These are phyloP conservation scores for Acrocephalus kingi DNA, from an alignment of 2,113 vertebrate species.

Conservation along the genomic window DNA sequence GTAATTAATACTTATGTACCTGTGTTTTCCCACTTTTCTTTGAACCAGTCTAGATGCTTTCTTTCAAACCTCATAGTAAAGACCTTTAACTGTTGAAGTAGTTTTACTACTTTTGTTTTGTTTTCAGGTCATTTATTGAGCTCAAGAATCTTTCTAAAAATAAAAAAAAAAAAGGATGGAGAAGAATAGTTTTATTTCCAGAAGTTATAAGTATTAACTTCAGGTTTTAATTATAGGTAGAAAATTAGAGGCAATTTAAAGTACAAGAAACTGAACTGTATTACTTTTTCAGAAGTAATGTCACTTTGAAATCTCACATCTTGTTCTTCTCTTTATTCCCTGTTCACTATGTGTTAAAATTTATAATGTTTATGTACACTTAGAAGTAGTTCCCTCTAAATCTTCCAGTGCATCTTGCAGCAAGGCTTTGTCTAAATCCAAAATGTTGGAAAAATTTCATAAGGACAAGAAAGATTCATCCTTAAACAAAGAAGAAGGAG, in stretches of 20 bases:
- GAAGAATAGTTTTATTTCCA: neutral
- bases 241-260: neutral
- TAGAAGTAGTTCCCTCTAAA: slow-evolving; percentile 52
- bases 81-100: neutral
- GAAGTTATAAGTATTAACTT: neutral
- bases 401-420: slow-evolving; percentile 67
- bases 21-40: neutral
- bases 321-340: slow-evolving; percentile 23
- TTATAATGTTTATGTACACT: neutral
- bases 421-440: slow-evolving; percentile 68
- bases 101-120: neutral
- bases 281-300: neutral
- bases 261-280: neutral
- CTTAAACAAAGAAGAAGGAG: slow-evolving; percentile 37
- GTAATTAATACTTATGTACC: neutral
- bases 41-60: slow-evolving; percentile 19
- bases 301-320: neutral
- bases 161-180: neutral
- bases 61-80: neutral
- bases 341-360: neutral
- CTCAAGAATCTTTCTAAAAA: neutral
- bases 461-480: slow-evolving; percentile 14
- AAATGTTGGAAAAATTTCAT: slow-evolving; percentile 40
- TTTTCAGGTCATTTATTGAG: neutral
- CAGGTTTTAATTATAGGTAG: neutral